Conservation (phyloP, 2,797 vertebrate genomes). For the Clarias platycephalus region DNA sequence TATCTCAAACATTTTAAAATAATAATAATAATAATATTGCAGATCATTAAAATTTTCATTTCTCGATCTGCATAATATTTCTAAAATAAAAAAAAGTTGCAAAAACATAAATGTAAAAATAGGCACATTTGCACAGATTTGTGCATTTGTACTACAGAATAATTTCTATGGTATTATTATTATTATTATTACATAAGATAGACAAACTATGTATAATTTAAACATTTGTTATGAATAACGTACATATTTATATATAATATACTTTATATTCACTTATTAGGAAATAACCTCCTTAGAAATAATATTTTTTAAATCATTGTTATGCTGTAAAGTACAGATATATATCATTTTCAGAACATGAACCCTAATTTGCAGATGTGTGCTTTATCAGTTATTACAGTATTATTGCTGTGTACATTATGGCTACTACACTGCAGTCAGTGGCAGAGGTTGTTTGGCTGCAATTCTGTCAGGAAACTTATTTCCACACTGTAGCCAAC, state of each 20-base stretch:
- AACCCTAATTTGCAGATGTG: slow-evolving; percentile 38
- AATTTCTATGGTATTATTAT: slow-evolving; percentile 4
- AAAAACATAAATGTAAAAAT: neutral
- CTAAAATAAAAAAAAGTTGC: too few species aligned
- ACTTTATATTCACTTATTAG: neutral
- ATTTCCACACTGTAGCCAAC: slow-evolving; percentile 51
- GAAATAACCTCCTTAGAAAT: neutral
- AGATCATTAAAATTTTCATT: neutral
- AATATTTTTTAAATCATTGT: neutral
- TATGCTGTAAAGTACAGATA: slow-evolving; percentile 9
- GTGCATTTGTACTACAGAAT: neutral
- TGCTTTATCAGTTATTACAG: slow-evolving; percentile 29
- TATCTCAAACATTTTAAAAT: neutral
- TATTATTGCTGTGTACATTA: slow-evolving; percentile 79
- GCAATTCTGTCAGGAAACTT: slow-evolving; percentile 70
- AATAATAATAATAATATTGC: neutral
- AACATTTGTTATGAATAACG: neutral
- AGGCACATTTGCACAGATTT: slow-evolving; percentile 21
- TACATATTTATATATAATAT: neutral
- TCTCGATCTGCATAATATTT: neutral
- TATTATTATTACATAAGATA: neutral
- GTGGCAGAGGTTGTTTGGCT: slow-evolving; percentile 74
- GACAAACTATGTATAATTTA: neutral
- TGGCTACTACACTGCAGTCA: slow-evolving; percentile 72
- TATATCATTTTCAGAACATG: neutral